Evolutionary conservation across 1,140 invertebrate genomes (phyloP), one percentile per base, ranked within the genome.

Genomic region (Nautilus pompilius): DNA sequence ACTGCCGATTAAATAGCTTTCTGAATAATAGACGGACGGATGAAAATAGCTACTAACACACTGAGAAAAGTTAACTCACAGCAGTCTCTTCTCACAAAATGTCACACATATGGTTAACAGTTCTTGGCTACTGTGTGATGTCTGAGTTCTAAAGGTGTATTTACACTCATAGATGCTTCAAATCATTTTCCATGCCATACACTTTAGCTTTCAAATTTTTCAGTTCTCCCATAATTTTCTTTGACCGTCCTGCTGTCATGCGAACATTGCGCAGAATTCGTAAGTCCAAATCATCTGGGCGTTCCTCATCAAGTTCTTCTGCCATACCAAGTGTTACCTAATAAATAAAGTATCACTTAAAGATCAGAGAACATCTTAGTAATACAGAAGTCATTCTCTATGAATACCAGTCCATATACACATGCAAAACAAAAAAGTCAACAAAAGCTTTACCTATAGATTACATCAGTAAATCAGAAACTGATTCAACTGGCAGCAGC

Each of bases 191-290:
- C 6, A 83, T 64, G 8, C 75, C 71, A 54, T 83, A 82, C 33
- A 83, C 74, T 71, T 82, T 82, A 36, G 78, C 61, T 69, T 83
- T 83, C 5, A 83, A 66, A 51, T 75, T 73, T 66, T 82, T 83
- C 49, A 83, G 69, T 66, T 82, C 79, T 17, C 76, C 77, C 60
- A 78, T 71, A 49, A 83, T 63, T 66, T 82, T 73, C 63, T 81
- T 77, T 24, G 82, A 82, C 36, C 77, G 63, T 15, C 78, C 76
- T 22, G 80, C 77, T 22, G 81, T 82, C 17, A 72, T 67, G 10
- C 74, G 67, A n/a, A 83, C 80, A 68, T 82, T 81, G 49, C 73
- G 62, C 24, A 83, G 63, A 15, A 82, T 76, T 58, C 77, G 76
- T 74, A 82, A 76, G 64, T 82, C 81, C 22, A 81, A 58, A 49